Percentiles rank a stretch among this genome's conserved stretches.
phyloP scores from a whole-genome alignment of 2,113 vertebrate genomes.

The Limanda limanda region DNA sequence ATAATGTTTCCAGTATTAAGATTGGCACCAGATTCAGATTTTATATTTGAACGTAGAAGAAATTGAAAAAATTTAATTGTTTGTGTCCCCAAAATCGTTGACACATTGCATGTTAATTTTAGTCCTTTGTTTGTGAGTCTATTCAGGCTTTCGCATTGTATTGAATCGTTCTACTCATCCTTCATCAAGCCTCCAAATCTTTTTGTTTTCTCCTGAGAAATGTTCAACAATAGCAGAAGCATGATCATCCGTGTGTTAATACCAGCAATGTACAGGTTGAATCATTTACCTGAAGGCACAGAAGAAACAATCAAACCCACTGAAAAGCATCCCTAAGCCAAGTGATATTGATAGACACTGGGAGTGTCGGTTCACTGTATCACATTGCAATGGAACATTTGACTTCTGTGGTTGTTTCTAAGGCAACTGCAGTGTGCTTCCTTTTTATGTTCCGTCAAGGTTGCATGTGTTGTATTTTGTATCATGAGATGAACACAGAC shows the following conservation, averaged over 20 bases:
- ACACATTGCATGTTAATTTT: neutral
- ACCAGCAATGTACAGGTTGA: neutral
- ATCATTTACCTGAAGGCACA: neutral
- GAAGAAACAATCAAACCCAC: neutral
- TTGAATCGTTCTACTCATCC: neutral
- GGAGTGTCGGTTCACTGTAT: constrained; percentile 1
- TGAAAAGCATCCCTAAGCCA: neutral
- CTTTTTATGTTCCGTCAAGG: constrained; percentile 40
- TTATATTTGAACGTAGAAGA: neutral
- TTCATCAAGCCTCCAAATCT: neutral
- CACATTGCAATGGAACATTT: neutral
- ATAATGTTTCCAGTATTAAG: neutral
- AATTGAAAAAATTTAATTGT: neutral
- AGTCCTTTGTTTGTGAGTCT: neutral
- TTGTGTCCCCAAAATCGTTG: neutral
- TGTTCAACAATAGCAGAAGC: neutral
- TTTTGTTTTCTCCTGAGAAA: neutral
- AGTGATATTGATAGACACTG: neutral
- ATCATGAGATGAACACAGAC: constrained; percentile 20
- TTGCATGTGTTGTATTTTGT: constrained; percentile 23
- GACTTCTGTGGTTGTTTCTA: constrained; percentile 8
- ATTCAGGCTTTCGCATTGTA: neutral
- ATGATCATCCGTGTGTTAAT: neutral
- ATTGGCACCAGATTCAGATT: neutral
- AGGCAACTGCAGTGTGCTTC: neutral